Evolutionary conservation across 1,140 invertebrate species (phyloP).

Genomic region (Diorhabda sublineata): DNA sequence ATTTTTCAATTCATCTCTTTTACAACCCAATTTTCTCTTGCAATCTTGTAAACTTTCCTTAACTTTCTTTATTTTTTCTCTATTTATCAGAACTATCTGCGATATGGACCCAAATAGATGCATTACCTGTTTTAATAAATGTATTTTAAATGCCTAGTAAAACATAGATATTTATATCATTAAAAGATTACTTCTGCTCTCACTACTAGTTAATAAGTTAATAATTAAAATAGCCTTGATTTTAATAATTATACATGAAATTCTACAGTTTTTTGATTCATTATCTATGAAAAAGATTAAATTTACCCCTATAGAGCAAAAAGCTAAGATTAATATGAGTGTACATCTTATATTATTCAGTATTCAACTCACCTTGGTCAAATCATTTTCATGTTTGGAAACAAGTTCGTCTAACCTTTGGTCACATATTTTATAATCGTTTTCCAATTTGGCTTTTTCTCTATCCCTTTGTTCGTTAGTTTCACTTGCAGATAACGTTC

Average conservation of each 20-base stretch:
- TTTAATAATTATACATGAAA: no score
- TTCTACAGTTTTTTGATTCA: no score
- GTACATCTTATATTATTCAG: no score
- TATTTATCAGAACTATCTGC: slow-evolving; percentile 69
- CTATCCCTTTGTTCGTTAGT: slow-evolving; percentile 92
- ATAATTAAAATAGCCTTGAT: no score
- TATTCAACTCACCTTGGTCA: slow-evolving; percentile 65
- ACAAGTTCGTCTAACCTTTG: slow-evolving; percentile 83
- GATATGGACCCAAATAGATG: slow-evolving; percentile 71
- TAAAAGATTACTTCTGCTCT: not conserved
- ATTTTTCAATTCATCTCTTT: slow-evolving; percentile 88
- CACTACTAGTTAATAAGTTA: no score
- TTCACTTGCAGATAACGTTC: slow-evolving; percentile 85
- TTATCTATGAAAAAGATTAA: no score
- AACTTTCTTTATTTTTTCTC: slow-evolving; percentile 77
- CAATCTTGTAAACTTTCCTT: slow-evolving; percentile 88
- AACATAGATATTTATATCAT: not conserved
- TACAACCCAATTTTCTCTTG: slow-evolving; percentile 83
- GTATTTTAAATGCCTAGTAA: slow-evolving; percentile 6
- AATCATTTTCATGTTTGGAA: slow-evolving; percentile 80
- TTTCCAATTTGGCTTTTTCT: slow-evolving; percentile 89
- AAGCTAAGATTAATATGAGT: no score
- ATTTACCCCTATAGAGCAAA: no score
- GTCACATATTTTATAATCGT: slow-evolving; percentile 89
- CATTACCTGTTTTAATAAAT: slow-evolving; percentile 53